Evolutionary conservation across 2,888 invertebrate genomes (phyloP).

Genomic region (Cephus pygmeus): DNA sequence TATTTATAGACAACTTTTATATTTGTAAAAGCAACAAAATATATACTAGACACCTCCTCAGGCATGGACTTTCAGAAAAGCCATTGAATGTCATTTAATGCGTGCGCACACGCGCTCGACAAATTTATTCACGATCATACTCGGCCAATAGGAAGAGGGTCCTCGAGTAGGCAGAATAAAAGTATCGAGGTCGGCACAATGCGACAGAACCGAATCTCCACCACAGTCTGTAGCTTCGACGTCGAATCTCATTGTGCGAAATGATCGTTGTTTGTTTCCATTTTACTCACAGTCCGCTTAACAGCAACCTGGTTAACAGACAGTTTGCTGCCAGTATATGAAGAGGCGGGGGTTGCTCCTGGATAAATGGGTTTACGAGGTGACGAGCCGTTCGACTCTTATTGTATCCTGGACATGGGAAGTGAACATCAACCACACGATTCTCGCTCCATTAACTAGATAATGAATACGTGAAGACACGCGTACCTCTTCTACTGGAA

Average conservation of each 20-base stretch:
- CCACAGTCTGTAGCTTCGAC: not conserved
- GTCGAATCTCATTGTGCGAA: not conserved
- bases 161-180: constrained; percentile 17
- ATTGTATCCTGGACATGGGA: constrained; percentile 60
- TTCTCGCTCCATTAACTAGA: constrained; percentile 54
- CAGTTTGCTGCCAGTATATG: constrained; percentile 20
- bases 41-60: not conserved
- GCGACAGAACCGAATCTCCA: not conserved
- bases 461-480: constrained; percentile 34
- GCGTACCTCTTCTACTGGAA: not conserved
- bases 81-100: constrained; percentile 40
- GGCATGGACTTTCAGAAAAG: constrained; percentile 17
- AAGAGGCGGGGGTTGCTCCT: constrained; percentile 18
- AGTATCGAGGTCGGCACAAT: constrained; percentile 3
- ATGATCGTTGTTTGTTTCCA: constrained; percentile 36
- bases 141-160: constrained; percentile 25
- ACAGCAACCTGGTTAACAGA: constrained; percentile 45
- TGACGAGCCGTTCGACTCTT: constrained; percentile 28
- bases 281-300: constrained; percentile 49
- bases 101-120: constrained; percentile 45
- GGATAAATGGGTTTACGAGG: constrained; percentile 24
- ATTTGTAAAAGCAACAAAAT: not conserved
- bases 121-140: constrained; percentile 49
- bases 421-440: constrained; percentile 53
- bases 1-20: not conserved